A percentile compares a stretch with the other conserved stretches of the same genome.
Evolutionary conservation across 1,140 invertebrate species (phyloP).

Genomic region (Cephus cinctus): DNA sequence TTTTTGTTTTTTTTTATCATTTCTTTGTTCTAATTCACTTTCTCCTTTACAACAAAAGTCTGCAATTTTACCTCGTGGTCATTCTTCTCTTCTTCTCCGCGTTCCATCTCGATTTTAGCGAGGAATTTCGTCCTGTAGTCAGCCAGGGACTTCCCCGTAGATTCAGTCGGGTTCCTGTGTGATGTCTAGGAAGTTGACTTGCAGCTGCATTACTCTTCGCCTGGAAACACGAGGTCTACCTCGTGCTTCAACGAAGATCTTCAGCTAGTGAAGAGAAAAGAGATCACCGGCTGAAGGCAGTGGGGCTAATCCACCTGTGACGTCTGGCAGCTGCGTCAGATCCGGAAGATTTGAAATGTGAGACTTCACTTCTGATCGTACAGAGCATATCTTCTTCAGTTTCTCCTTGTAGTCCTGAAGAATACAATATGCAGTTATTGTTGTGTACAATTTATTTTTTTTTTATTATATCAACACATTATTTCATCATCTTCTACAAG

Average conservation of each 20-base stretch:
- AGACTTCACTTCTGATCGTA: conserved; percentile 84
- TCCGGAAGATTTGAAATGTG: conserved; percentile 93
- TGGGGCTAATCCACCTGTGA: conserved; percentile 86
- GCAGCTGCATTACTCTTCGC: not conserved
- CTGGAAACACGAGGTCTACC: conserved; percentile 6
- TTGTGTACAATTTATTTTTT: not conserved
- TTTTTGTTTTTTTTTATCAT: not conserved
- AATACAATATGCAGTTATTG: too few relatives aligned
- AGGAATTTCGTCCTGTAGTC: not conserved
- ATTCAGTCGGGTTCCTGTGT: not conserved
- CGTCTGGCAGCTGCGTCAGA: conserved; percentile 84
- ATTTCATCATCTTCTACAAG: not conserved
- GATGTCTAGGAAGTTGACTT: not conserved
- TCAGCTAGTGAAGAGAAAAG: conserved; percentile 67
- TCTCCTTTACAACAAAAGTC: not conserved
- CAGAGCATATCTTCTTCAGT: conserved; percentile 78
- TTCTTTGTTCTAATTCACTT: not conserved
- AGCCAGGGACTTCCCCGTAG: not conserved
- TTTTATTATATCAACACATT: not conserved
- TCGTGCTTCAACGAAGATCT: conserved; percentile 5
- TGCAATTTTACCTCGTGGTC: not conserved
- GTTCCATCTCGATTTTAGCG: not conserved
- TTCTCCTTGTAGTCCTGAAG: conserved; percentile 86
- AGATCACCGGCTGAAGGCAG: conserved; percentile 92
- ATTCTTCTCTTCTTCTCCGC: not conserved